Evolutionary conservation across 1,140 invertebrate genomes (phyloP).

Genomic region (Drosophila azteca): DNA sequence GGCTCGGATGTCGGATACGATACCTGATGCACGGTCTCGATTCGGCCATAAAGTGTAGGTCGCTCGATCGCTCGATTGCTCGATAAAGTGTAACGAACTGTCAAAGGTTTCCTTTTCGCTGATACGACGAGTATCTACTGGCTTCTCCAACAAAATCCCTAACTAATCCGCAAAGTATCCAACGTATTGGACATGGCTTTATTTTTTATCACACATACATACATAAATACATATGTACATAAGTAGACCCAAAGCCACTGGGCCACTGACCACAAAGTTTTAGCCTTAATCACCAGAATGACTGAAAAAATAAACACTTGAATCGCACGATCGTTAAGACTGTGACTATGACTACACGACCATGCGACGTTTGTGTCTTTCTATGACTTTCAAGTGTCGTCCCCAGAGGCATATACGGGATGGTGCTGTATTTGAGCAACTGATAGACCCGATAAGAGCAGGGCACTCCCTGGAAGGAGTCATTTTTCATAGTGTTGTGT

Average conservation of each 20-base stretch:
- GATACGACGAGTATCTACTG: not conserved
- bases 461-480: too few species aligned
- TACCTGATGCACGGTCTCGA: not conserved
- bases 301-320: constrained; percentile 41
- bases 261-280: constrained; percentile 25
- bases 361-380: not conserved
- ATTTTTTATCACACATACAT: not conserved
- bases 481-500: too few species aligned
- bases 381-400: constrained; percentile 34
- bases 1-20: constrained; percentile 14
- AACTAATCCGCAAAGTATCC: constrained; percentile 16
- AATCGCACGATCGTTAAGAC: constrained; percentile 16
- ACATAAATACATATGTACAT: constrained; percentile 18
- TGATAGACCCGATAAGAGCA: too few species aligned
- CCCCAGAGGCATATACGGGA: constrained; percentile 22
- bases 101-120: constrained; percentile 3
- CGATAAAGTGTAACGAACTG: constrained; percentile 2
- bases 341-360: constrained; percentile 21
- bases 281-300: constrained; percentile 31
- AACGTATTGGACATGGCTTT: constrained; percentile 5
- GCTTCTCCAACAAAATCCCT: not conserved
- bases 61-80: not conserved
- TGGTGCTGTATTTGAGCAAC: constrained; percentile 6
- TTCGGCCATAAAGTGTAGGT: not conserved
- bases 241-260: constrained; percentile 16